Conservation (phyloP, 2,113 vertebrate genomes). For the Peromyscus californicus region DNA sequence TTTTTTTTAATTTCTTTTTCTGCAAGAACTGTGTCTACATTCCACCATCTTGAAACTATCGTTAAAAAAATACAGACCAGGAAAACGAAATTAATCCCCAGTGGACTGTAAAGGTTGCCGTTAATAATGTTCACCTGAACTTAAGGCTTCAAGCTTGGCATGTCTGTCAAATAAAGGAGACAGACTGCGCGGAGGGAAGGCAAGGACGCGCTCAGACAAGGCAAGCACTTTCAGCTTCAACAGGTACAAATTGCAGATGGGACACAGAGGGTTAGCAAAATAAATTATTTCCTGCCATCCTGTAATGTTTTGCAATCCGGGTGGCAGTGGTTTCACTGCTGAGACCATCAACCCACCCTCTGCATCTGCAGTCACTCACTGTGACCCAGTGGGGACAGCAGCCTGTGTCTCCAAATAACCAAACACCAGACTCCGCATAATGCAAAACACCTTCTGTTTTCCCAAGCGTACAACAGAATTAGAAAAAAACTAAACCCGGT, state of each 20-base stretch:
- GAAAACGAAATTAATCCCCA: constrained; percentile 83
- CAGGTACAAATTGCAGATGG: constrained; percentile 83
- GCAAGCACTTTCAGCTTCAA: constrained; percentile 77
- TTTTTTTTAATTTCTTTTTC: constrained; percentile 60
- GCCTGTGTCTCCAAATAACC: constrained; percentile 70
- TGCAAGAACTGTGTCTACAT: constrained; percentile 82
- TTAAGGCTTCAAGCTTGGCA: constrained; percentile 78
- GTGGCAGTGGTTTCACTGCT: constrained; percentile 79
- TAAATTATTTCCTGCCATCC: constrained; percentile 84
- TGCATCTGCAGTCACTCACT: constrained; percentile 83
- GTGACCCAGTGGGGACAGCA: constrained; percentile 71
- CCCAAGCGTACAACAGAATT: constrained; percentile 70
- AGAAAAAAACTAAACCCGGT: not conserved
- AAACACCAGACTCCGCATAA: constrained; percentile 79
- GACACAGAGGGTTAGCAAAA: constrained; percentile 84
- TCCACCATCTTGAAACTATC: constrained; percentile 86
- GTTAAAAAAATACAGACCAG: constrained; percentile 69
- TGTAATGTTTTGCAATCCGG: constrained; percentile 85
- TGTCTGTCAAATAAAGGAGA: constrained; percentile 84
- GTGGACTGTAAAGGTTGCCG: constrained; percentile 80
- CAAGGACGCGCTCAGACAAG: constrained; percentile 60
- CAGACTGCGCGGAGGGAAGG: constrained; percentile 58
- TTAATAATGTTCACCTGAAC: constrained; percentile 84
- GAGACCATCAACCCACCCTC: constrained; percentile 75
- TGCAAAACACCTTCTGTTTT: constrained; percentile 77